A percentile compares a stretch with the other conserved stretches of the same genome.
Evolutionary conservation across 2,888 invertebrate species (phyloP).

Genomic region (Cheilosia vulpina): DNA sequence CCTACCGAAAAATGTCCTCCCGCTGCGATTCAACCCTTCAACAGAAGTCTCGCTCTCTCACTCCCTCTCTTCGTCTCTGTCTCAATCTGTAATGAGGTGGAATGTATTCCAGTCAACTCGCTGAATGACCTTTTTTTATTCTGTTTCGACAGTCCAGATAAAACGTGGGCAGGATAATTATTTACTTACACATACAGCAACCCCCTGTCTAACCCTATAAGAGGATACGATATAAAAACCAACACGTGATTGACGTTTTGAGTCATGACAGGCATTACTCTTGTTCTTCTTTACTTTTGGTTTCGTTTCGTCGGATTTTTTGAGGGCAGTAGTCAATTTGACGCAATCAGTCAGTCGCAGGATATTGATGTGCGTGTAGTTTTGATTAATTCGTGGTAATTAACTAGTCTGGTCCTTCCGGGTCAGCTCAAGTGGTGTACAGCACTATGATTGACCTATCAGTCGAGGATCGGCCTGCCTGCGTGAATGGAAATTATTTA

Average conservation of each 20-base stretch:
- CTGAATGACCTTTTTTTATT: constrained; percentile 34
- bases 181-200: constrained; percentile 41
- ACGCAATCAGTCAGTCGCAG: constrained; percentile 68
- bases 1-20: constrained; percentile 5
- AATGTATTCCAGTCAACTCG: constrained; percentile 45
- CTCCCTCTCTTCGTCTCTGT: not conserved
- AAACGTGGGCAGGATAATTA: constrained; percentile 59
- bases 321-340: constrained; percentile 63
- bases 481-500: constrained; percentile 50
- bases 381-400: constrained; percentile 73
- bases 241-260: constrained; percentile 71
- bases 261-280: constrained; percentile 71
- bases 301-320: constrained; percentile 58
- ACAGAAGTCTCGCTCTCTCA: not conserved
- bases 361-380: constrained; percentile 73
- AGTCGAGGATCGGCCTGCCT: constrained; percentile 38
- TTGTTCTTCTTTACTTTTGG: constrained; percentile 49
- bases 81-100: constrained; percentile 53
- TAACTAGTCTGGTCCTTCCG: constrained; percentile 70
- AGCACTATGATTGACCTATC: constrained; percentile 63
- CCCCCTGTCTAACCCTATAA: constrained; percentile 12
- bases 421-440: constrained; percentile 41
- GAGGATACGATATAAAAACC: constrained; percentile 33
- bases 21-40: constrained; percentile 46
- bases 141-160: constrained; percentile 10